phyloP scores from a whole-genome alignment of 1,140 invertebrate genomes.

The Drosophila paulistorum region DNA sequence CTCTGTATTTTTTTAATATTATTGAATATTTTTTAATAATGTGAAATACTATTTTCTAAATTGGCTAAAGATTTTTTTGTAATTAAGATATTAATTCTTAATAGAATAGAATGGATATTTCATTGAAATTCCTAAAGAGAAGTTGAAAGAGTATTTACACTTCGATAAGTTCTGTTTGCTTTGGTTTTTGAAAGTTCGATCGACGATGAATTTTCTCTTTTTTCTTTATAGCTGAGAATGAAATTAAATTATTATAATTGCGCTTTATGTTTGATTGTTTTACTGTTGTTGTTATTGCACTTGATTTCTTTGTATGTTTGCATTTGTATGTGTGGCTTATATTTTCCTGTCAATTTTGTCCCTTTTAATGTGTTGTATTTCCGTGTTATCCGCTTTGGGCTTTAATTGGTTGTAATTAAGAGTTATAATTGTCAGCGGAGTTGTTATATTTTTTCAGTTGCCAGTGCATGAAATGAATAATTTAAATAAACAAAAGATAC shows the following conservation, averaged over 20 bases:
- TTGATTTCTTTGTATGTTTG: slow-evolving; percentile 53
- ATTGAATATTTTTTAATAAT: too few relatives aligned
- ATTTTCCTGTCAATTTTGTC: slow-evolving; percentile 71
- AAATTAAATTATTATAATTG: slow-evolving; percentile 76
- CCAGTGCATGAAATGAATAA: slow-evolving; percentile 32
- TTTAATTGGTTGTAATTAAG: slow-evolving; percentile 74
- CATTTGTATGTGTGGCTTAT: slow-evolving; percentile 31
- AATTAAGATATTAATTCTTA: too few relatives aligned
- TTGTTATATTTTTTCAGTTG: slow-evolving; percentile 6
- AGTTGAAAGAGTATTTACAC: background rate
- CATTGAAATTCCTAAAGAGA: background rate
- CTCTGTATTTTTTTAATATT: too few relatives aligned
- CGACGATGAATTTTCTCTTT: background rate
- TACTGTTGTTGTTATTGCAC: slow-evolving; percentile 36
- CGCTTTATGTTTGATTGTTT: slow-evolving; percentile 55
- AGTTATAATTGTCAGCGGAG: slow-evolving; percentile 35
- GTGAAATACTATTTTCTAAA: too few relatives aligned
- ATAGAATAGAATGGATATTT: too few relatives aligned
- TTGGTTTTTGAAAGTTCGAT: background rate
- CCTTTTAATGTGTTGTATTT: slow-evolving; percentile 39
- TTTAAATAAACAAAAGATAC: background rate
- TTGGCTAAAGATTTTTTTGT: too few relatives aligned
- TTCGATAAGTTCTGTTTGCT: background rate
- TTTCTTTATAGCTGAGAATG: slow-evolving; percentile 47
- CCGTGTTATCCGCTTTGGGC: slow-evolving; percentile 26